Base-by-base conservation (phyloP, 2,888 invertebrate genomes). In the Aporophyla nigra region DNA sequence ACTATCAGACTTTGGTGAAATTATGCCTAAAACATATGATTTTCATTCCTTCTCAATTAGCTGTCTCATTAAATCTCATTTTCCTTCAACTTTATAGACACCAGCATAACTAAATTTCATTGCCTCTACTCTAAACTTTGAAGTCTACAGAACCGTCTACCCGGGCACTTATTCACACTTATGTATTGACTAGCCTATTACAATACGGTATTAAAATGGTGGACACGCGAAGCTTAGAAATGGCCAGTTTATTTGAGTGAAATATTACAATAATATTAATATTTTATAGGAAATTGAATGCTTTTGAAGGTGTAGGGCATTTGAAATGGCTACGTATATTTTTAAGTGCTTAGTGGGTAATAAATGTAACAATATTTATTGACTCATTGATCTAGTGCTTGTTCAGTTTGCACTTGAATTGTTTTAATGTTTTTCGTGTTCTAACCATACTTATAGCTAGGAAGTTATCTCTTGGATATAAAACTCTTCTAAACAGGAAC, bases 231-330 rank as follows among this genome's bases (percentile, higher is more conserved):
- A 61, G 82, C 67, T 71, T 82, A 71, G 85, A 76, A 83, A 82
- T 71, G 63, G 77, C 56, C 71, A 71, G 82, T 76, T 73, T 81
- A 71, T 16, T 73, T 71, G 67, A 82, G 53, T 75, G 72, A 85
- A 85, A 71, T 83, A 82, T 71, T 82, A 67, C 73, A 83, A 85
- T 71, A 72, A 72, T 81, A 81, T 85, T 68, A 81, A 65, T 72
- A 85, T 81, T 85, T 85, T 83, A 83, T 85, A 33, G 70, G 63
- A 71, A 85, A 85, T 81, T 81, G 58, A 84, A 81, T 76, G 54
- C 40, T 72, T 59, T 74, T 53, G 54, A 63, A 58, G 24, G 40
- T n/a, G 66, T 66, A 74, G 59, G 33, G 58, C 67, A 63, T 62
- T 79, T 16, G 43, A 70, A 66, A 73, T 43, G 43, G 59, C 43